These are phyloP conservation scores for Zeus faber DNA, from an alignment of 2,113 vertebrate genomes.

Conservation along the genomic window DNA sequence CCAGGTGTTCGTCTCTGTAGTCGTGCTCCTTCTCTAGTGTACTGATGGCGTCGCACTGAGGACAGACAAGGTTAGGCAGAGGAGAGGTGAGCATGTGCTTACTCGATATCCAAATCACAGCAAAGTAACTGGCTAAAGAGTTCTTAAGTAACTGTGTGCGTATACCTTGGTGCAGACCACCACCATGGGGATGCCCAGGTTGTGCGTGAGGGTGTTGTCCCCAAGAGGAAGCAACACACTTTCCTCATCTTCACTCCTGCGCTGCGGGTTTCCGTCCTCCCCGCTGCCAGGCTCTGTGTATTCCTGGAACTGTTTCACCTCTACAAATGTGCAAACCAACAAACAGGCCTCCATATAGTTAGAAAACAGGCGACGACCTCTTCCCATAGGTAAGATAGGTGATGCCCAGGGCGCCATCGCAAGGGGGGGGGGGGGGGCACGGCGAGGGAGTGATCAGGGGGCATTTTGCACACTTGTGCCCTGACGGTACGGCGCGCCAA, in stretches of 20 bases:
- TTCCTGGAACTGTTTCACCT: slow-evolving; percentile 97
- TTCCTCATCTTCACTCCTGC: slow-evolving; percentile 89
- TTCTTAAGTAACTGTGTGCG: neutral
- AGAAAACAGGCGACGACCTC: too few species aligned
- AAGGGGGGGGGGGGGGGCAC: too few species aligned
- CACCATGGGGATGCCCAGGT: slow-evolving; percentile 93
- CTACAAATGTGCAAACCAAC: slow-evolving; percentile 63
- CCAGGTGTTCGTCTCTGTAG: slow-evolving; percentile 97
- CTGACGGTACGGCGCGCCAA: too few species aligned
- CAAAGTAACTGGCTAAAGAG: neutral
- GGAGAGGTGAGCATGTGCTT: neutral
- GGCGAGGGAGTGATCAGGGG: too few species aligned
- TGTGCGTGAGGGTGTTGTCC: slow-evolving; percentile 93
- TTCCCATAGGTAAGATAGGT: too few species aligned
- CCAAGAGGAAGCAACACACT: slow-evolving; percentile 91
- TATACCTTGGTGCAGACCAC: slow-evolving; percentile 98
- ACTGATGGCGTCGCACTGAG: slow-evolving; percentile 94
- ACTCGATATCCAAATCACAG: neutral
- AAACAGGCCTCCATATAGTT: too few species aligned
- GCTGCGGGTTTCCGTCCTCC: slow-evolving; percentile 89
- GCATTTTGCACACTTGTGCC: too few species aligned
- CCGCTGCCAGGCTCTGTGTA: slow-evolving; percentile 93
- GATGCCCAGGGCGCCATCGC: too few species aligned
- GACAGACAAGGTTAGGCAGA: slow-evolving; percentile 34
- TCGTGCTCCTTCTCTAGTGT: slow-evolving; percentile 97